Evolutionary conservation across 2,888 invertebrate species (phyloP).

Genomic region (Coenonympha glycerion): DNA sequence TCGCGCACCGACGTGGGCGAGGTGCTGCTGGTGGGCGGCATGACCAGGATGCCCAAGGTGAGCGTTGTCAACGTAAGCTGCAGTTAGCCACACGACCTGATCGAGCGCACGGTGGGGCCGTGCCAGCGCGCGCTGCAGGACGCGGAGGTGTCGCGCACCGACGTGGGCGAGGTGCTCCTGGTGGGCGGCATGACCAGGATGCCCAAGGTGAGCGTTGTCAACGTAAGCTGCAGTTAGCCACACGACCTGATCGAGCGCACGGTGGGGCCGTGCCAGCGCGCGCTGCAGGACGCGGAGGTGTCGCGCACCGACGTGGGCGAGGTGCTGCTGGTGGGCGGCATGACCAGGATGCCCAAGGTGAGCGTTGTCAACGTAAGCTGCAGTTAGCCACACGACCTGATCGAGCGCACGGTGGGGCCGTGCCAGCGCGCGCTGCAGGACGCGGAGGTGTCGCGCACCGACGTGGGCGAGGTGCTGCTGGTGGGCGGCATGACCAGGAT

Average conservation of each 20-base stretch:
- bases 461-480: slow-evolving; percentile 96
- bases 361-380: too few relatives aligned
- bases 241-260: slow-evolving; percentile 93
- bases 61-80: too few relatives aligned
- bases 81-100: too few relatives aligned
- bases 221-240: too few relatives aligned
- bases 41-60: slow-evolving; percentile 98
- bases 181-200: slow-evolving; percentile 99
- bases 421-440: slow-evolving; percentile 96
- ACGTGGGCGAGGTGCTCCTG: slow-evolving; percentile 96
- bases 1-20: slow-evolving; percentile 95
- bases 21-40: slow-evolving; percentile 97
- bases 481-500: slow-evolving; percentile 99
- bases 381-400: slow-evolving; percentile 78
- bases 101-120: slow-evolving; percentile 92
- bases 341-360: slow-evolving; percentile 98
- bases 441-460: slow-evolving; percentile 92
- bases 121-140: slow-evolving; percentile 96
- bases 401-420: slow-evolving; percentile 92
- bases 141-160: slow-evolving; percentile 92
- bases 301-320: slow-evolving; percentile 95
- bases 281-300: slow-evolving; percentile 94
- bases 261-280: slow-evolving; percentile 94
- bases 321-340: slow-evolving; percentile 97
- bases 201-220: slow-evolving; percentile 88